Evolutionary conservation across 2,888 invertebrate genomes (phyloP).

Genomic region (Hydrotaea diabolus): DNA sequence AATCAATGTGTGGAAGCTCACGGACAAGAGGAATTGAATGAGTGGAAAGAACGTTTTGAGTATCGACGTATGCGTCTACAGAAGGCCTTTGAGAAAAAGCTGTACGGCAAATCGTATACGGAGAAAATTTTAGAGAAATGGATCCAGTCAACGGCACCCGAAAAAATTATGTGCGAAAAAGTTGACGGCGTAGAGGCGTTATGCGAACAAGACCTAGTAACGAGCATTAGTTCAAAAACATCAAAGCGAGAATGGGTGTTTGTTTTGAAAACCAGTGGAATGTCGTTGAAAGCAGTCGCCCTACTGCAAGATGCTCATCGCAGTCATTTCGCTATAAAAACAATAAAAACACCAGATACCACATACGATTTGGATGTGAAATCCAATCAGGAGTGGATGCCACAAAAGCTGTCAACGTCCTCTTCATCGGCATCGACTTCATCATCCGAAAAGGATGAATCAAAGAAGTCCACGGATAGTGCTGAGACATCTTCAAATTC

Average conservation of each 20-base stretch:
- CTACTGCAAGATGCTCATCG: constrained; percentile 87
- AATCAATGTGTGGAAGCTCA: constrained; percentile 89
- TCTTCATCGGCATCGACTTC: constrained; percentile 44
- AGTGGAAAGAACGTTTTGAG: constrained; percentile 88
- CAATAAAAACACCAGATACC: constrained; percentile 75
- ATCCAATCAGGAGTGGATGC: constrained; percentile 83
- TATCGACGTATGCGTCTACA: constrained; percentile 85
- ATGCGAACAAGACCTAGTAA: constrained; percentile 83
- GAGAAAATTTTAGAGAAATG: constrained; percentile 86
- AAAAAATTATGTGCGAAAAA: constrained; percentile 84
- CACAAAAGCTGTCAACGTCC: constrained; percentile 66
- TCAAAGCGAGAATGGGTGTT: constrained; percentile 85
- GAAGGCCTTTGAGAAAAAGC: constrained; percentile 85
- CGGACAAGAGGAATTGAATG: constrained; percentile 86
- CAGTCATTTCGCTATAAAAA: constrained; percentile 85
- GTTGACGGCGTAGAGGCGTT: constrained; percentile 84
- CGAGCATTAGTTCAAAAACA: constrained; percentile 84
- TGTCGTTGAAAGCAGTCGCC: constrained; percentile 84
- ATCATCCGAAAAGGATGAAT: constrained; percentile 60
- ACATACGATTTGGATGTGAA: constrained; percentile 79
- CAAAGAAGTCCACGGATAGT: constrained; percentile 41
- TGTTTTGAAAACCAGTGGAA: constrained; percentile 81
- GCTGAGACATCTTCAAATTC: constrained; percentile 36
- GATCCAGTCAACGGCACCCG: constrained; percentile 84
- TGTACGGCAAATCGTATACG: constrained; percentile 84